phyloP scores from a whole-genome alignment of 2,113 vertebrate species.

The Hirundichthys speculiger region DNA sequence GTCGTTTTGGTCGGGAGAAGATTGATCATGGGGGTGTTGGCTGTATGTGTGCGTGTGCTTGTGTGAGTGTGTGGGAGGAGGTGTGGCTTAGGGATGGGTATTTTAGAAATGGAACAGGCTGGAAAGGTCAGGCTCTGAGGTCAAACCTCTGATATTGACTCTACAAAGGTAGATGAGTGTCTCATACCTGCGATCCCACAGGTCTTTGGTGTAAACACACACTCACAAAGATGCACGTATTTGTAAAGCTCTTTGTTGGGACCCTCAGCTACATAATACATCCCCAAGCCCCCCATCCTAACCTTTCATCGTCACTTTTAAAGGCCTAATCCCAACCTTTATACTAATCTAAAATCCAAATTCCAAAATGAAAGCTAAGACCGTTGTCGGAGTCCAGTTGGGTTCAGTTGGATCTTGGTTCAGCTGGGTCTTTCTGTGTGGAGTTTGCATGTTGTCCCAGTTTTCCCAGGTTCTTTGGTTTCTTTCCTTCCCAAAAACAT shows the following conservation, averaged over 20 bases:
- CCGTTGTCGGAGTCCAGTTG: no score
- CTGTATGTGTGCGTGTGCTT: conserved; percentile 10
- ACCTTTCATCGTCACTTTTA: no score
- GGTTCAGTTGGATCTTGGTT: no score
- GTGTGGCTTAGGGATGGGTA: conserved; percentile 17
- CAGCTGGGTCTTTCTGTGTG: no score
- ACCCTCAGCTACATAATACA: background rate
- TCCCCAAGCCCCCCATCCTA: no score
- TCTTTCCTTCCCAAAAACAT: no score
- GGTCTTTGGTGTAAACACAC: background rate
- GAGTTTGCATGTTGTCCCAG: no score
- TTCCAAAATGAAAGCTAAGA: no score
- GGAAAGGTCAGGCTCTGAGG: conserved; percentile 72
- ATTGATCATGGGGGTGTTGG: conserved; percentile 60
- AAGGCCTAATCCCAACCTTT: no score
- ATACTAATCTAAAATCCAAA: no score
- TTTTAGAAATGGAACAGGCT: conserved; percentile 52
- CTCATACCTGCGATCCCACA: conserved; percentile 51
- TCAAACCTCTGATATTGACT: conserved; percentile 74
- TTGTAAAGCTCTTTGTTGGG: background rate
- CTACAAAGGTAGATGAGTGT: conserved; percentile 70
- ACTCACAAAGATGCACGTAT: background rate
- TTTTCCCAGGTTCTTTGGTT: no score
- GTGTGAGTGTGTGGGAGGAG: background rate
- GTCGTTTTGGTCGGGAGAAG: conserved; percentile 50